A percentile compares a stretch with the other conserved stretches of the same genome.
phyloP scores from a whole-genome alignment of 2,888 invertebrate genomes.

The Melolontha melolontha region DNA sequence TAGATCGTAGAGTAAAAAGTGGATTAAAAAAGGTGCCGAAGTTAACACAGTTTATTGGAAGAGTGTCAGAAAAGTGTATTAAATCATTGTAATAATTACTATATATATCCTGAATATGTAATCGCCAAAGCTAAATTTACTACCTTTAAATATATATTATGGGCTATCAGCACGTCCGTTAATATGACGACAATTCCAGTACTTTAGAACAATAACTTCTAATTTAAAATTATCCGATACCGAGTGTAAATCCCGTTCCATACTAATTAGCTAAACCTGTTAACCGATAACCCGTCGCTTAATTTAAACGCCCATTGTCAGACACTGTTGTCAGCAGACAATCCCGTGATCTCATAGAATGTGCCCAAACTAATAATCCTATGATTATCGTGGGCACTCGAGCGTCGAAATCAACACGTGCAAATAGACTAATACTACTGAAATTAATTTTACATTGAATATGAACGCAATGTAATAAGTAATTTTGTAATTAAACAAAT shows the following conservation, averaged over 20 bases:
- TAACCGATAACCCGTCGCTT: slow-evolving; percentile 2
- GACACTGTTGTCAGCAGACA: neutral
- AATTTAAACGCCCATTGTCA: neutral
- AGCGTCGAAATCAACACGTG: neutral
- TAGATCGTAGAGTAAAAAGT: no score
- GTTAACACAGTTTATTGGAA: no score
- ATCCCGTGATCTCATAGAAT: slow-evolving; percentile 3
- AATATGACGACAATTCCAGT: no score
- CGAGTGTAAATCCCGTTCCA: neutral
- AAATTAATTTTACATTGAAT: no score
- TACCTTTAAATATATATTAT: no score
- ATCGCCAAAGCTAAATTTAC: no score
- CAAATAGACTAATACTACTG: neutral
- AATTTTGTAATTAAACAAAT: neutral
- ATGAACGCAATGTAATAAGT: no score
- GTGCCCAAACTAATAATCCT: neutral
- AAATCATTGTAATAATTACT: no score
- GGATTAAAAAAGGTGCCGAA: no score
- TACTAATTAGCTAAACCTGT: slow-evolving; percentile 23
- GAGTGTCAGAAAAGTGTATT: no score
- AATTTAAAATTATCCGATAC: slow-evolving; percentile 8
- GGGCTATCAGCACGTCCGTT: no score
- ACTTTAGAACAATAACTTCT: neutral
- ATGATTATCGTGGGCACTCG: neutral
- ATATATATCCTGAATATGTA: no score